Conservation (phyloP, 2,113 vertebrate genomes). For the Sterrhoptilus dennistouni region DNA sequence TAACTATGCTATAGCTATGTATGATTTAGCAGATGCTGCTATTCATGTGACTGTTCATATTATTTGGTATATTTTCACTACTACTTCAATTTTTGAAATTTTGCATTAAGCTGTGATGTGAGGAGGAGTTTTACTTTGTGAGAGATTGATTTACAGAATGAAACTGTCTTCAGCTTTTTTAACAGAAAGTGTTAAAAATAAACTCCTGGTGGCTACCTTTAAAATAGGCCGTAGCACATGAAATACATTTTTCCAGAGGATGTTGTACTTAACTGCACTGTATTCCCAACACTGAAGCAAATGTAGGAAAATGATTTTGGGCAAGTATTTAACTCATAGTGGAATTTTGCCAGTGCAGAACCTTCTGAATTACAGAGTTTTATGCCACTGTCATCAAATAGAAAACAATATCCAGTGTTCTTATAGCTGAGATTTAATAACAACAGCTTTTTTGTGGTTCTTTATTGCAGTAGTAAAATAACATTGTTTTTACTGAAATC, state of each 20-base stretch:
- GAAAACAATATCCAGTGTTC: neutral
- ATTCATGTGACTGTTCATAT: neutral
- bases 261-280: neutral
- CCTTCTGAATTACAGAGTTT: neutral
- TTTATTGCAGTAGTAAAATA: neutral
- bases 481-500: neutral
- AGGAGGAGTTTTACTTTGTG: neutral
- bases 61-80: neutral
- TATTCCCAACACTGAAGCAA: neutral
- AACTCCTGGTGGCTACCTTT: neutral
- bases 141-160: neutral
- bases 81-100: neutral
- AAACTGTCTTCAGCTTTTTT: neutral
- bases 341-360: neutral
- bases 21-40: neutral
- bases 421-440: neutral
- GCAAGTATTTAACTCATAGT: neutral
- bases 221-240: neutral
- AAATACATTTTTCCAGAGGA: neutral
- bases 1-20: neutral
- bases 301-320: neutral
- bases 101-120: neutral
- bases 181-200: neutral
- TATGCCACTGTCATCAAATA: neutral
- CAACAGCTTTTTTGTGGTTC: neutral